Evolutionary conservation across 2,888 invertebrate genomes (phyloP), one percentile per base, ranked within the genome.

Genomic region (Pyrochroa serraticornis): DNA sequence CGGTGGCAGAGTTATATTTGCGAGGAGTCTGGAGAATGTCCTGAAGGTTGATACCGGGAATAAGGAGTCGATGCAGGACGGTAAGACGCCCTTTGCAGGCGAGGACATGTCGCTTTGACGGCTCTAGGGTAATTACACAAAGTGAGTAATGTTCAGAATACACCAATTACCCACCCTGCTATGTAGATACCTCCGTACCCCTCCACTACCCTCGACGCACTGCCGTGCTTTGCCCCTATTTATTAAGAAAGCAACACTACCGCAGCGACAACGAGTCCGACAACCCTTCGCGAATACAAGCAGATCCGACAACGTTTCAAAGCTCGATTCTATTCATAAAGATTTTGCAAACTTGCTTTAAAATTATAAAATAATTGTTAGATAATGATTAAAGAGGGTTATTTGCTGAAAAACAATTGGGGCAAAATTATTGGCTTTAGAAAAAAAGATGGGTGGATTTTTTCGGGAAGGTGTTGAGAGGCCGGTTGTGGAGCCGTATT

Each of bases 61-160:
- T 68, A 67, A 72, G 71, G 67, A 71, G 71, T 65, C 69, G 65
- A 67, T 65, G 68, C 63, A 67, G 71, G 61, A 62, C 63, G 54
- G 61, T 66, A 68, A 66, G 67, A 70, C 66, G 72, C 75, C 76
- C 75, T 76, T 74, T 74, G 71, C 74, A 74, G 73, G 74, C 73
- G 75, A 76, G 76, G 79, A 79, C 79, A 79, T 77, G 75, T 77
- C 77, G 75, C 75, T 75, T 74, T 75, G 74, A 75, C 73, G 70
- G 77, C 77, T 76, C 68, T 67, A 60, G 75, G 77, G 78, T 77
- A 79, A 79, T 79, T 79, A 78, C 77, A 76, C 75, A 75, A 75
- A 77, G 76, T 78, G 78, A 78, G 72, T 78, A 77, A 78, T 78
- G 77, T 73, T 74, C 73, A 72, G 75, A 74, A 74, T 73, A 71